Evolutionary conservation across 2,113 vertebrate genomes (phyloP), one percentile per base, ranked within the genome.

Genomic region (Megalops atlanticus): DNA sequence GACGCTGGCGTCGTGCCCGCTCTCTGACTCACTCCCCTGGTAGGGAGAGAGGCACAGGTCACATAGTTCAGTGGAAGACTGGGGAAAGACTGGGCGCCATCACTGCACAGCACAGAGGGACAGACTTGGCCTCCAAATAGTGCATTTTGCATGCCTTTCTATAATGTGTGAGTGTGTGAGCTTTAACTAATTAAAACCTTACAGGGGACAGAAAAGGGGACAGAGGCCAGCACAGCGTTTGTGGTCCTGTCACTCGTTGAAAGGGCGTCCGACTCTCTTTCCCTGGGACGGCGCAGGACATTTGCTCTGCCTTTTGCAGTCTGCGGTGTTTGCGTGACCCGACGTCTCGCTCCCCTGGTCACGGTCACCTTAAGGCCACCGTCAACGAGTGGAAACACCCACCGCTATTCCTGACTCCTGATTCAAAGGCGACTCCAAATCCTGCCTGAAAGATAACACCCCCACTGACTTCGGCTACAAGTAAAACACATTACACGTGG

Each of bases 11-110:
- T 36, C 1, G 72, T 77, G 81, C 87, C 78, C 36, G 33, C 58
- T 83, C 69, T 75, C 78, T 86, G 85, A 86, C 84, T 86, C 82
- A 83, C 82, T 85, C 81, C 78, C 79, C 80, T 84, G 79, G 84
- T 82, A 81, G 70, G 47, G 82, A 76, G 84, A 83, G 82, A 78
- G 84, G 77, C 58, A 12, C 64, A 78, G 80, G 87, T 81, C 82
- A 81, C 82, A 80, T 71, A 83, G 83, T 85, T 86, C 80, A 84
- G 40, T 80, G 81, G 83, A 79, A 80, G 72, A 80, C 81, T 72
- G 81, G 71, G 70, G 79, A 36, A 79, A 35, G 43, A 52, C 68
- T 77, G 77, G 79, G 47, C 38, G 15, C 54, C 33, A 40, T 75
- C 41, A 15, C 11, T 45, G 16, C 49, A 58, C 31, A 36, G 76